A percentile compares a stretch with the other conserved stretches of the same genome.
Conservation (phyloP, 1,140 invertebrate genomes). For the Lysiphlebus fabarum region DNA sequence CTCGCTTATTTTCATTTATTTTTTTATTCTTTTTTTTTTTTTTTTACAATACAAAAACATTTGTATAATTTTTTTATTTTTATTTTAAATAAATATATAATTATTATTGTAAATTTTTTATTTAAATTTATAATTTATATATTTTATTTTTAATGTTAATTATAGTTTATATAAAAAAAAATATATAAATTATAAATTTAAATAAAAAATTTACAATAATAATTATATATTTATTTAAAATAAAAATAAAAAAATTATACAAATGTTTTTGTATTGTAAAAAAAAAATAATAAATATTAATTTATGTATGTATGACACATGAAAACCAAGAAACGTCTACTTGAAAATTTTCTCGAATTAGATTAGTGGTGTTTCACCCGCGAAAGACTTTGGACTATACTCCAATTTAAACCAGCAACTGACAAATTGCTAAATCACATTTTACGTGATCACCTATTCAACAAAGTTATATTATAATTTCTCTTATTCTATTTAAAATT, state of each 20-base stretch:
- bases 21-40: constrained; percentile 22
- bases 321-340: constrained; percentile 37
- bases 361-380: constrained; percentile 56
- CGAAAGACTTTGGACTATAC: constrained; percentile 55
- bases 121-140: too few relatives aligned
- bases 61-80: not conserved
- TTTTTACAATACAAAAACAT: too few relatives aligned
- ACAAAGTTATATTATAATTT: constrained; percentile 53
- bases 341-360: constrained; percentile 53
- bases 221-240: not conserved
- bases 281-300: too few relatives aligned
- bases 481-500: too few relatives aligned
- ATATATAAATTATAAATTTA: constrained; percentile 2
- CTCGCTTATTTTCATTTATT: constrained; percentile 3
- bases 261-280: too few relatives aligned
- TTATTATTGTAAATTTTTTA: too few relatives aligned
- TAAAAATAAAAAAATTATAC: not conserved
- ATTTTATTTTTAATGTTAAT: too few relatives aligned
- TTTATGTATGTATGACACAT: too few relatives aligned
- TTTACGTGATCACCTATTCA: constrained; percentile 59
- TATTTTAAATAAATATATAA: not conserved
- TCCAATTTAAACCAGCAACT: constrained; percentile 55
- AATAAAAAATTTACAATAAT: not conserved
- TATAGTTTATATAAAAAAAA: too few relatives aligned
- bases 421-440: constrained; percentile 55